phyloP scores from a whole-genome alignment of 2,113 vertebrate genomes.

The Arothron firmamentum region DNA sequence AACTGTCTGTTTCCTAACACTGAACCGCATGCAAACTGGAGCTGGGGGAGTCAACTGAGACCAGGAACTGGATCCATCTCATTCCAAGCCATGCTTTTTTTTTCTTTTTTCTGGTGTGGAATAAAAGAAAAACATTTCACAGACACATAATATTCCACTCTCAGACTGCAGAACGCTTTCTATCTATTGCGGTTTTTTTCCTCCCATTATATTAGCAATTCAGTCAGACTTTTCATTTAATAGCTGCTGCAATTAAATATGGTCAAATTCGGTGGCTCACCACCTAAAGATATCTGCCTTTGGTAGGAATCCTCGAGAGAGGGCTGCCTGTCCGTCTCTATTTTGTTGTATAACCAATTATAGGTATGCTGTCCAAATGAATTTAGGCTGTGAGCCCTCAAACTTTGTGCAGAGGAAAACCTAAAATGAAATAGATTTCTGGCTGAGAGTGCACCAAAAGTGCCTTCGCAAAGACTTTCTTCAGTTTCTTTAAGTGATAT shows the following conservation, averaged over 20 bases:
- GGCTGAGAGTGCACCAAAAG: slow-evolving; percentile 28
- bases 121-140: slow-evolving; percentile 5
- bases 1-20: slow-evolving; percentile 50
- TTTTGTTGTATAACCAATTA: slow-evolving; percentile 35
- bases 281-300: slow-evolving; percentile 14
- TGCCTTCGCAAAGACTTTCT: slow-evolving; percentile 3
- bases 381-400: slow-evolving; percentile 26
- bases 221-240: not conserved
- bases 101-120: not conserved
- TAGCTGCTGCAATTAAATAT: not conserved
- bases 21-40: slow-evolving; percentile 38
- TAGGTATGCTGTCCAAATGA: slow-evolving; percentile 26
- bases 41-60: slow-evolving; percentile 19
- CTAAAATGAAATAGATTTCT: slow-evolving; percentile 18
- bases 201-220: not conserved
- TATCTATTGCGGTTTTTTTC: too few relatives aligned
- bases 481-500: slow-evolving; percentile 7
- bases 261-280: slow-evolving; percentile 4
- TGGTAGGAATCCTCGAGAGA: slow-evolving; percentile 2
- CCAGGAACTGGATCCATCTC: slow-evolving; percentile 14
- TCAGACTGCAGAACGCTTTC: not conserved
- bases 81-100: slow-evolving; percentile 1
- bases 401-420: slow-evolving; percentile 16
- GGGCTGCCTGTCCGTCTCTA: slow-evolving; percentile 14
- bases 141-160: not conserved